Base-by-base conservation (phyloP, 2,888 invertebrate genomes). In the Holacanthella duospinosa region DNA sequence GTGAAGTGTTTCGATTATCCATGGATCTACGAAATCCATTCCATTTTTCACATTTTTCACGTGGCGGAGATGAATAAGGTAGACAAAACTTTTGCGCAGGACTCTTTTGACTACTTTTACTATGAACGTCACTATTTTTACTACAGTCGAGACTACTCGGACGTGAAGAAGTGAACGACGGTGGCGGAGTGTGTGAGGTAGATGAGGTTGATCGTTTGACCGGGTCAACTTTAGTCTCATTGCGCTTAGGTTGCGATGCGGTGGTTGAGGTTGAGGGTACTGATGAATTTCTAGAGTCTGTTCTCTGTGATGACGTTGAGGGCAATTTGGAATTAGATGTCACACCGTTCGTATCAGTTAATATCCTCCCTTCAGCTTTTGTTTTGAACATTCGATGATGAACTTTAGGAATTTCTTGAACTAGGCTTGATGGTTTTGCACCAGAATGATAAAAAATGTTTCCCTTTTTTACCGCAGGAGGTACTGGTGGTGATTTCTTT, bases 31-130 rank as follows among this genome's bases (percentile, higher is more conserved):
- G n/a, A n/a, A n/a, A n/a, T n/a, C n/a, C n/a, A n/a, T n/a, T n/a
- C n/a, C n/a, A n/a, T n/a, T n/a, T n/a, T n/a, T n/a, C n/a, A n/a
- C n/a, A n/a, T n/a, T n/a, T n/a, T n/a, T n/a, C n/a, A n/a, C n/a
- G n/a, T n/a, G n/a, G n/a, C n/a, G 26, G 28, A n/a, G 48, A 28
- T 4, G 48, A 53, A 21, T 48, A 60, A 24, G 43, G 25, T 44
- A 62, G 29, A 29, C 53, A 61, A 60, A 43, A n/a, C 58, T n/a
- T 44, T 43, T 27, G 19, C 55, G 21, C 25, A 21, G 59, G 2
- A 27, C 29, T 44, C 24, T 25, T 64, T 60, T 62, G 56, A 27
- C 58, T 62, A 59, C 21, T 64, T 12, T 36, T 66, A 24, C 29
- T 54, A n/a, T n/a, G n/a, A n/a, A n/a, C n/a, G n/a, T n/a, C n/a